Base-by-base conservation (phyloP, 2,888 invertebrate genomes). In the Galerucella calmariensis region DNA sequence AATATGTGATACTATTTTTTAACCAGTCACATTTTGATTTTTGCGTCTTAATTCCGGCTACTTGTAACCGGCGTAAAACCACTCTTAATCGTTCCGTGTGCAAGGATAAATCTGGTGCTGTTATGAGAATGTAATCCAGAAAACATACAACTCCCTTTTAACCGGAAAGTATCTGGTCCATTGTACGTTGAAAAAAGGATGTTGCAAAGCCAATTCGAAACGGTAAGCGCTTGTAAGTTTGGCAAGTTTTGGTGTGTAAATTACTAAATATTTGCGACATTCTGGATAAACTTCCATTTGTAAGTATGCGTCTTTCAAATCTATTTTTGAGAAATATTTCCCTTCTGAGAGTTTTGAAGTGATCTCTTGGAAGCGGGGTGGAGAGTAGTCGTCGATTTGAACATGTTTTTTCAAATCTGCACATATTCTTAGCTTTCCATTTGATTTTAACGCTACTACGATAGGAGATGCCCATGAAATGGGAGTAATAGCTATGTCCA, bases 361-460 rank as follows among this genome's bases (percentile, higher is more conserved):
- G 2, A 35, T 35, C 0, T 35, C 46, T 46, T 46, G 11, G 46
- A 46, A 46, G 3, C 46, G 46, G 6, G 46, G 46, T 10, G 3
- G 46, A 46, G 46, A 12, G 12, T 46, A 46, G 46, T 46, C 46
- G 46, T 35, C 35, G 35, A 35, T 35, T 35, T 35, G 35, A 35
- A 75, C 63, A 53, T 65, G 27, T 27, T 67, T 76, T 48, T 46
- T 58, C 63, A 76, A 79, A 76, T 80, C 76, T 20, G 76, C 80
- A 72, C 79, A 82, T 14, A 82, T 73, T 35, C 80, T 56, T 20
- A 82, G 58, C 8, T 63, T 78, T 1, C 79, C 81, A 62, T 78
- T 80, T 66, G 77, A 74, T 67, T 80, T 81, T 9, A 79, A 20
- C 14, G 62, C 35, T 35, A 35, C 35, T 35, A 35, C 35, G 35